Evolutionary conservation across 2,113 vertebrate genomes (phyloP), one percentile per base, ranked within the genome.

Genomic region (human (Homo sapiens)): DNA sequence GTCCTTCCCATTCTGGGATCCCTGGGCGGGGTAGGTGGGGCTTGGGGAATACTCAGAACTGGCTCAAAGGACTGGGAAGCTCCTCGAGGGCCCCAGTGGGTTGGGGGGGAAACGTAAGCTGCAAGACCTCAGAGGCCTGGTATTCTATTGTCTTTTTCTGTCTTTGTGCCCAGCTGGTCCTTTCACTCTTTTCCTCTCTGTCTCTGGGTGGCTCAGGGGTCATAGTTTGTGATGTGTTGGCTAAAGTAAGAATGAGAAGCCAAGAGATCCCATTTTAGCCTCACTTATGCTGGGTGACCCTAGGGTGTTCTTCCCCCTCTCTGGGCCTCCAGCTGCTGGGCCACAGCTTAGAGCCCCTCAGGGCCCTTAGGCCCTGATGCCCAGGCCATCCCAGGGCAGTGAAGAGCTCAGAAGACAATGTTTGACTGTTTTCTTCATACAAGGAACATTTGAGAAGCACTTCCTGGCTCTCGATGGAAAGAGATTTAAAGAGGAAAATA

Each of bases 161-260:
- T 88, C 81, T 93, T 64, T 50, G 38, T 25, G 23, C 52, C 17
- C 55, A 25, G 61, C 45, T 78, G 10, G 35, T 61, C 84, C 81
- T 68, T 78, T 61, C 79, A 64, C 64, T 61, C 84, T 96, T 64
- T 70, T 45, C 38, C 16, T 81, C 52, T 96, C 68, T 66, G 43
- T 72, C 23, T 96, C 38, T 78, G 57, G 40, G 72, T 95, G 89
- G 85, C 85, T 93, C 89, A 87, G 93, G 22, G 80, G 81, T 91
- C 89, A 89, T 78, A 45, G 89, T 93, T 82, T 82, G 89, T 78
- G 43, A 72, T 45, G 6, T 35, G 76, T 93, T 81, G 88, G 27
- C n/a, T 52, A 90, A 76, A 59, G 13, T 78, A 27, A 22, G 76
- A 66, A 30, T 45, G n/a, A 82, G 83, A 89, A 97, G 83, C 27